Evolutionary conservation across 2,888 invertebrate species (phyloP), one percentile per base, ranked within the genome.

Genomic region (Linnaemya vulpina): DNA sequence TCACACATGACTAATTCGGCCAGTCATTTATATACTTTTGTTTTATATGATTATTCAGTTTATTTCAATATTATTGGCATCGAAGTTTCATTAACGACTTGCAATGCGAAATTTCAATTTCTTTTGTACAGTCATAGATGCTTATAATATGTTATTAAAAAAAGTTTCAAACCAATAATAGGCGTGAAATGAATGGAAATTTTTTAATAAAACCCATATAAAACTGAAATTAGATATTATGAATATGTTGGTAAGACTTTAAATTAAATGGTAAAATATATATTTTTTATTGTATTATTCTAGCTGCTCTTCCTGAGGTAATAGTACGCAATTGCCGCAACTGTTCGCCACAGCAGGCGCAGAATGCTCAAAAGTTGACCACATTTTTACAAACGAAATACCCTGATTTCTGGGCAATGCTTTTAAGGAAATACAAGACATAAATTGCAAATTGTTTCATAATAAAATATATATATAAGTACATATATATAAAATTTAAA

Each of bases 271-370:
- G 51, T 20, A 22, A 17, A 55, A 35, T 35, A 38, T 38, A 38
- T 9, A 20, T 58, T 58, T 58, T 7, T 17, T 17, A 51, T 20
- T 22, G 25, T 46, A n/a, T 67, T 35, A 35, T 75, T 75, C 40
- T 87, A 89, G 89, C 90, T 88, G 92, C 94, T 22, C 90, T 94
- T 9, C 94, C 94, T 2, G 94, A 94, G 90, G 94, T 94, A 43
- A 91, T 94, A 73, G 92, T 93, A 67, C 93, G 93, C 70, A 93
- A 93, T 84, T 94, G 94, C 87, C 89, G 92, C 65, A 91, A 92
- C 30, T 94, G 94, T 87, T 93, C 93, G 51, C 90, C 92, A 0
- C 91, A 92, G 82, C 94, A 94, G 88, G 90, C 92, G 3, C 90
- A 91, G 15, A 94, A 94, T 88, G 94, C 94, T 4, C 92, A 91